Evolutionary conservation across 1,140 invertebrate species (phyloP).

Genomic region (Palaemon carinicauda): DNA sequence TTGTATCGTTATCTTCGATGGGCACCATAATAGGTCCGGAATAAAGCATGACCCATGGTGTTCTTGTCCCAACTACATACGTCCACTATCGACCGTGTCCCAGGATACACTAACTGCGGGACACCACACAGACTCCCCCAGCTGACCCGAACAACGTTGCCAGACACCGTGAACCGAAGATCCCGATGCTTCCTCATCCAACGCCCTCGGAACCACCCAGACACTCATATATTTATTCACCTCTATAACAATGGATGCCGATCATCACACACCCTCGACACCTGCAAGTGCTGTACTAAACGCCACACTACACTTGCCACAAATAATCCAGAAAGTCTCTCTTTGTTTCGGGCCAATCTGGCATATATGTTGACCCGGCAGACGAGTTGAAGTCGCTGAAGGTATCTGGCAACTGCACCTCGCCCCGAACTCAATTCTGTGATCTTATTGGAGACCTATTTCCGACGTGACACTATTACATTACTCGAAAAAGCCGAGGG

Average conservation of each 20-base stretch:
- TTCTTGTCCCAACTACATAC: constrained; percentile 34
- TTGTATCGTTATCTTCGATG: neutral
- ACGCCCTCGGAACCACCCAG: neutral
- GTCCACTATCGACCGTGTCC: constrained; percentile 54
- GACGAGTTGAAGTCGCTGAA: constrained; percentile 43
- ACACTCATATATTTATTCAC: neutral
- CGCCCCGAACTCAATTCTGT: constrained; percentile 37
- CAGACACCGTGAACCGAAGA: neutral
- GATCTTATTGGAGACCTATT: constrained; percentile 29
- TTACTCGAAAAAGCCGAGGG: too few relatives aligned
- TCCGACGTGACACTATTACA: neutral
- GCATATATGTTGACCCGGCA: constrained; percentile 41
- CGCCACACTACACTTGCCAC: too few relatives aligned
- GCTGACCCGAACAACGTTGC: constrained; percentile 48
- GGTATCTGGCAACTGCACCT: constrained; percentile 26
- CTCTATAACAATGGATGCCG: neutral
- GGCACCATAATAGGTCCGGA: constrained; percentile 46
- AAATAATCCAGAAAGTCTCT: too few relatives aligned
- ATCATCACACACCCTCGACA: neutral
- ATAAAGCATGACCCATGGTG: constrained; percentile 51
- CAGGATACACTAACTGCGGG: constrained; percentile 55
- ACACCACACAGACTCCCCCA: constrained; percentile 35
- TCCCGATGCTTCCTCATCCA: neutral
- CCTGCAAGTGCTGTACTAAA: neutral
- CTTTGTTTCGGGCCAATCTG: neutral